These are phyloP conservation scores for Enteromius argenteus DNA, from an alignment of 2,797 vertebrate species.

Conservation along the genomic window DNA sequence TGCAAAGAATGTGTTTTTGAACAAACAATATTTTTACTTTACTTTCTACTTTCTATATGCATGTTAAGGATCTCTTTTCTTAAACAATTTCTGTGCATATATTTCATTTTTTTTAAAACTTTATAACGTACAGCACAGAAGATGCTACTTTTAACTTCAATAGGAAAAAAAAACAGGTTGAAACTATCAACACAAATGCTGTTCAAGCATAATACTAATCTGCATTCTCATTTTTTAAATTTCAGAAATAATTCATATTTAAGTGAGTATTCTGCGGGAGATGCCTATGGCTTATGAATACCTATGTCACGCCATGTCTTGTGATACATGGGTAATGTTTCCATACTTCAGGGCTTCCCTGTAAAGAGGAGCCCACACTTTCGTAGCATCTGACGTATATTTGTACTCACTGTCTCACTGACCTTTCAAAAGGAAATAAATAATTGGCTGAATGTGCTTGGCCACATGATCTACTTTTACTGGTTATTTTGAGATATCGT, in stretches of 20 bases:
- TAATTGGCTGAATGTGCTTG: conserved; percentile 64
- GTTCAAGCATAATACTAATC: not conserved
- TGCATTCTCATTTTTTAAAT: not conserved
- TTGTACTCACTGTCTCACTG: conserved; percentile 36
- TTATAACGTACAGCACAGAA: not conserved
- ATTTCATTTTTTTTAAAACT: not conserved
- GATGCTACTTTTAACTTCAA: not conserved
- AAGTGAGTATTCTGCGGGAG: not conserved
- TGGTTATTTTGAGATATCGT: conserved; percentile 41
- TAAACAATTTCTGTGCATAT: not conserved
- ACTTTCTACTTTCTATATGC: not conserved
- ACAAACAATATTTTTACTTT: no score
- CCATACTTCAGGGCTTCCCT: conserved; percentile 15
- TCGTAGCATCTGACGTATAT: not conserved
- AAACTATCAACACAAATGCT: not conserved
- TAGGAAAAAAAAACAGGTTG: not conserved
- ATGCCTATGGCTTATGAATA: not conserved
- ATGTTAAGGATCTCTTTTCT: not conserved
- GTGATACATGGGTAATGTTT: conserved; percentile 40
- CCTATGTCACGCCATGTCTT: not conserved
- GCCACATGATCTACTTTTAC: conserved; percentile 27
- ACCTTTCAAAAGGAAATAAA: conserved; percentile 45
- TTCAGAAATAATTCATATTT: not conserved
- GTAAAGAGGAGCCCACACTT: conserved; percentile 20
- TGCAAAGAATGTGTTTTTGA: not conserved